These are phyloP conservation scores for Neolamprologus variostigma DNA, from an alignment of 2,113 vertebrate species.

Conservation along the genomic window DNA sequence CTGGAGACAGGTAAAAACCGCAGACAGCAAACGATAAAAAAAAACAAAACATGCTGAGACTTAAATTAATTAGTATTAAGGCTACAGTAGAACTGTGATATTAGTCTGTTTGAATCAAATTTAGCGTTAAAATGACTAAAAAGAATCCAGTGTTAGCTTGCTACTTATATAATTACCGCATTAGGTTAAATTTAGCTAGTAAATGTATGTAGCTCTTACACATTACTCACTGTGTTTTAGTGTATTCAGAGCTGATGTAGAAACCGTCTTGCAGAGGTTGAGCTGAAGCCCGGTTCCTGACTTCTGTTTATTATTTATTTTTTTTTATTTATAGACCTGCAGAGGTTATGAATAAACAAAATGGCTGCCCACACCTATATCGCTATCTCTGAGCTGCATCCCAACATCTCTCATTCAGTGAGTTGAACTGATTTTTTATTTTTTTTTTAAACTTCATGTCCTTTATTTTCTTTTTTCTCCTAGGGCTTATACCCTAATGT, in stretches of 20 bases:
- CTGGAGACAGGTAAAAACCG: not conserved
- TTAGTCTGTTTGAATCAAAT: not conserved
- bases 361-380: slow-evolving; percentile 64
- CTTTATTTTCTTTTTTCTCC: not conserved
- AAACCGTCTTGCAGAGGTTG: not conserved
- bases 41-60: too few species aligned
- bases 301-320: not conserved
- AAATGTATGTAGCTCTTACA: not conserved
- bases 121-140: not conserved
- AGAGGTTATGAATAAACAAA: slow-evolving; percentile 42
- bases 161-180: not conserved
- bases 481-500: not conserved
- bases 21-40: not conserved
- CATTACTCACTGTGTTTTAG: not conserved
- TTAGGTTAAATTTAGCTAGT: not conserved
- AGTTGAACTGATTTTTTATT: slow-evolving; percentile 39
- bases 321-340: not conserved
- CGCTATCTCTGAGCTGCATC: slow-evolving; percentile 83
- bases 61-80: not conserved
- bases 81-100: not conserved
- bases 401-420: slow-evolving; percentile 83
- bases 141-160: not conserved
- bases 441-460: not conserved
- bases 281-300: not conserved
- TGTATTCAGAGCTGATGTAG: not conserved